Evolutionary conservation across 2,113 vertebrate genomes (phyloP), one percentile per base, ranked within the genome.

Genomic region (Callorhinus ursinus): DNA sequence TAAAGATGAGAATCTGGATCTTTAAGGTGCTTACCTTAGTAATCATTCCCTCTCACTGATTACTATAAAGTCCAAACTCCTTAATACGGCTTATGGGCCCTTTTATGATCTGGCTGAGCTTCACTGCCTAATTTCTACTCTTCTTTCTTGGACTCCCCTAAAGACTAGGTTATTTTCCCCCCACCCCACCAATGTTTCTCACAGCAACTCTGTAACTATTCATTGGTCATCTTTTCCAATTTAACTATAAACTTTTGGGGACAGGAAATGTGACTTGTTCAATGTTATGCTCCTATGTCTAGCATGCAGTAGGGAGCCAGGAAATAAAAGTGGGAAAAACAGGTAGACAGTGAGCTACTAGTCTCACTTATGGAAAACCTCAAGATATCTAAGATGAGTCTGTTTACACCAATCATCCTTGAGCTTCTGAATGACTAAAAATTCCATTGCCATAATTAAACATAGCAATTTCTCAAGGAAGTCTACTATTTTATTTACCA

Each of bases 1-100:
- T 51, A 95, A 83, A 95, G 80, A 72, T 61, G 11, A 95, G 19
- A 77, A 85, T 76, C 91, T 77, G 24, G 39, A 79, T 39, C 49
- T 74, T 57, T 42, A 46, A 33, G 7, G 59, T 59, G 14, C 15
- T 89, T 82, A 42, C 1, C 10, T 85, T 65, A 82, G 61, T 42
- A 80, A 89, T 55, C 55, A 6, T 59, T 93, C 77, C 81, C 19
- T 88, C n/a, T 36, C 59, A 39, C 11, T 51, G 26, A 46, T 28
- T 46, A 71, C 18, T 3, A 24, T 59, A 42, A 86, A 89, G 15
- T 77, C 36, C 22, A 77, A 63, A 36, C 4, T 61, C 80, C 71
- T 39, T 59, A 90, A 49, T 36, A 28, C 0, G n/a, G 46, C 21
- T 94, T 28, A 36, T 10, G 33, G 46, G 26, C 13, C 53, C 21